A percentile compares a stretch with the other conserved stretches of the same genome.
Evolutionary conservation across 2,888 invertebrate species (phyloP).

Genomic region (Periphyllus acericola): DNA sequence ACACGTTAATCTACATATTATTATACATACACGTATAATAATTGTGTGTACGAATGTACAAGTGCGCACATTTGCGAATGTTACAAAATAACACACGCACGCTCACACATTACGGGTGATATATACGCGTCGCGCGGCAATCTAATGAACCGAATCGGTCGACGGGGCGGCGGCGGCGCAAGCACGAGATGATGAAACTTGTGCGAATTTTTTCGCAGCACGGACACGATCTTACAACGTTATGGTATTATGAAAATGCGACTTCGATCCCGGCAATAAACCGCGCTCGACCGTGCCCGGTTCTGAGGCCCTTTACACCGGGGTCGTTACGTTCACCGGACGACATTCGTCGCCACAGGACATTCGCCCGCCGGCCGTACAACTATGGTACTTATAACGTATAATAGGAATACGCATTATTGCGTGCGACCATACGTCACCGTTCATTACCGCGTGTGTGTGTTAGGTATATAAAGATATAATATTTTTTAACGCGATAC

Average conservation of each 20-base stretch:
- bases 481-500: background rate
- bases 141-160: background rate
- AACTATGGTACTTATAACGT: background rate
- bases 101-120: background rate
- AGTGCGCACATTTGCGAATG: no score
- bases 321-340: slow-evolving; percentile 54
- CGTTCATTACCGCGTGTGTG: background rate
- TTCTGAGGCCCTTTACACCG: background rate
- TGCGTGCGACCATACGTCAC: background rate
- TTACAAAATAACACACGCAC: slow-evolving; percentile 27
- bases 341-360: slow-evolving; percentile 22
- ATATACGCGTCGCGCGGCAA: background rate
- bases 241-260: slow-evolving; percentile 32
- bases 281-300: slow-evolving; percentile 3
- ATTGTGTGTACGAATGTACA: background rate
- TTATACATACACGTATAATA: background rate
- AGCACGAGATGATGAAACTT: slow-evolving; percentile 19
- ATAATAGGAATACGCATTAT: background rate
- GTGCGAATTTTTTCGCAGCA: background rate
- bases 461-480: background rate
- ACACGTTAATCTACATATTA: background rate
- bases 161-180: background rate
- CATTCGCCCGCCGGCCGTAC: no score
- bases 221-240: slow-evolving; percentile 11
- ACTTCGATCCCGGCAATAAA: slow-evolving; percentile 25